These are phyloP conservation scores for Ochropacha duplaris DNA, from an alignment of 2,888 invertebrate genomes.

Conservation along the genomic window DNA sequence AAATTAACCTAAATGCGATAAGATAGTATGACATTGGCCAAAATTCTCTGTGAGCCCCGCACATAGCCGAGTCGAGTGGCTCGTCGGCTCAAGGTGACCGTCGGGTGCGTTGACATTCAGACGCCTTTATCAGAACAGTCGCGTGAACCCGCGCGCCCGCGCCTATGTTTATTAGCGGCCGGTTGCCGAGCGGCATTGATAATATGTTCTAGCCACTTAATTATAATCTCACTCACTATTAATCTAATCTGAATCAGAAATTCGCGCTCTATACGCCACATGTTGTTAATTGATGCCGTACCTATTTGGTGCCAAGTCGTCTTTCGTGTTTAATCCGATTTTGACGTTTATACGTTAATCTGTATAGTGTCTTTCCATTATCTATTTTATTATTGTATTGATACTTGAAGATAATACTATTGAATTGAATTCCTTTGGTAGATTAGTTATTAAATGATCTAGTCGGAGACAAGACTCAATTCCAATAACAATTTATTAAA, in stretches of 20 bases:
- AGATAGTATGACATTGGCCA: conserved; percentile 63
- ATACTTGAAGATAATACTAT: not conserved
- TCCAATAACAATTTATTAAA: too few relatives aligned
- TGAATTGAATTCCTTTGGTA: too few relatives aligned
- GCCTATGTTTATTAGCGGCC: conserved; percentile 53
- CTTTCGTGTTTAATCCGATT: not conserved
- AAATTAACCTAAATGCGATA: conserved; percentile 34
- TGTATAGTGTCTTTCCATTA: not conserved
- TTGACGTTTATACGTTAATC: not conserved
- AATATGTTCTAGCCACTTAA: not conserved
- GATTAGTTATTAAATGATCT: too few relatives aligned
- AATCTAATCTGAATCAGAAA: not conserved
- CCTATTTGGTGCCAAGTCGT: not conserved
- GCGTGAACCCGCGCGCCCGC: conserved; percentile 55
- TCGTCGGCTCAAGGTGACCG: conserved; percentile 72
- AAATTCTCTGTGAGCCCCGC: conserved; percentile 48
- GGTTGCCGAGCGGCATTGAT: conserved; percentile 26
- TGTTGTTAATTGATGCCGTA: not conserved
- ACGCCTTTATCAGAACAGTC: conserved; percentile 66
- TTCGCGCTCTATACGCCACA: not conserved
- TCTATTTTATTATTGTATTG: not conserved
- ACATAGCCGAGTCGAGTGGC: conserved; percentile 51
- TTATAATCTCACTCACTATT: not conserved
- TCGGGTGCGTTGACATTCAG: conserved; percentile 76
- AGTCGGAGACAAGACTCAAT: too few relatives aligned